Percentiles rank a stretch among this genome's conserved stretches.
phyloP scores from a whole-genome alignment of 1,140 invertebrate species.

The Drosophila mayri region DNA sequence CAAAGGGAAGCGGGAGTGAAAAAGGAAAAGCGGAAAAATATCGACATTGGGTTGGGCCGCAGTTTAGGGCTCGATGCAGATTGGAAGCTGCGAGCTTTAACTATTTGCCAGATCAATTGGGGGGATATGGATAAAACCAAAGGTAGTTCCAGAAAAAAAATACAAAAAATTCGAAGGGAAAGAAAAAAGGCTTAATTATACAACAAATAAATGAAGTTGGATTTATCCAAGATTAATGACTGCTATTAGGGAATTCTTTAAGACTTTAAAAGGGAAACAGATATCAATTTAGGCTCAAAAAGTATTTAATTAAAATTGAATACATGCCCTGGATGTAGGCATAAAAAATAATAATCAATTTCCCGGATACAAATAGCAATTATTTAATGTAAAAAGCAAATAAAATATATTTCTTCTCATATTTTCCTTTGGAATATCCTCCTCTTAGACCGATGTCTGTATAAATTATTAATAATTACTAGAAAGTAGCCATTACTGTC shows the following conservation, averaged over 20 bases:
- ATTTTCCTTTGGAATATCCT: background rate
- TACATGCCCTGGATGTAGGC: too few species aligned
- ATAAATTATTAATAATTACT: background rate
- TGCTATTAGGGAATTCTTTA: background rate
- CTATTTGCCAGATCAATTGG: conserved; percentile 57
- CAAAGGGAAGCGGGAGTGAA: conserved; percentile 18
- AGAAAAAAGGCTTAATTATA: background rate
- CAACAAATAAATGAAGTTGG: background rate
- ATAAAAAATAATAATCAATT: too few species aligned
- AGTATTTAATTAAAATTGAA: background rate
- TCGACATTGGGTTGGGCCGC: conserved; percentile 47
- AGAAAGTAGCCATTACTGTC: background rate
- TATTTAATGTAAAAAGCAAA: background rate
- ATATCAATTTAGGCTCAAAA: background rate
- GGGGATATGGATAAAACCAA: conserved; percentile 19
- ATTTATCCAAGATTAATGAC: background rate
- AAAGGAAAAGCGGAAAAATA: conserved; percentile 39
- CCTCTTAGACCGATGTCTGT: background rate
- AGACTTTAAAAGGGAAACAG: background rate
- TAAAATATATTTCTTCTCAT: background rate
- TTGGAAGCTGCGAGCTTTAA: conserved; percentile 49
- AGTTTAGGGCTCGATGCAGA: conserved; percentile 51
- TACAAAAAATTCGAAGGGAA: background rate
- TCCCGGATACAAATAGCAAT: background rate
- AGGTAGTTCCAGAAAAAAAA: background rate